Base-by-base conservation (phyloP, 2,113 vertebrate genomes). In the Sialia sialis region DNA sequence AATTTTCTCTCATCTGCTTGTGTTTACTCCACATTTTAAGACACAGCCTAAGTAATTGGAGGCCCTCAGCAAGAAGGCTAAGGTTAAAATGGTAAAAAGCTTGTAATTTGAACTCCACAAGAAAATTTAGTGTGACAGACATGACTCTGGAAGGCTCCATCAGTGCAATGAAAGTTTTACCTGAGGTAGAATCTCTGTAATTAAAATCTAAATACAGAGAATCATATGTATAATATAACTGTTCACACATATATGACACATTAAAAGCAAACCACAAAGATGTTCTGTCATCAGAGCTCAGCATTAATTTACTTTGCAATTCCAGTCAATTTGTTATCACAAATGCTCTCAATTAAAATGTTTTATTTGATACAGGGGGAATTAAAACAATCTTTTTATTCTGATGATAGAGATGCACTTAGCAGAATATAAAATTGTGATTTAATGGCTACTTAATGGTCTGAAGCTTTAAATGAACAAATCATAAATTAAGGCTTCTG, bases 331-430 rank as follows among this genome's bases (percentile, higher is more conserved):
- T 94, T 95, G 78, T 87, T 91, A 94, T 80, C 87, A 85, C 63
- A 94, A 94, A 94, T 56, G 59, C 66, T 81, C 34, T 90, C 78
- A 85, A 87, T 97, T 94, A 95, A 94, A 97, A 93, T 76, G 58
- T 30, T 96, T 92, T 96, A 92, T 86, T 93, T 92, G 52, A 63
- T 87, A 94, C 27, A 59, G 62, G 52, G 27, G 48, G 54, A 91
- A 95, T 93, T 95, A 69, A 96, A 97, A 64, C 58, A 69, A 92
- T 93, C 67, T 92, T 95, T 95, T 97, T 90, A 89, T 95, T 96
- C 67, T 64, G 79, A 93, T 41, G 41, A 72, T 55, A 89, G 62
- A 51, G 58, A 84, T 90, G 62, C 84, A 94, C 66, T 95, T 97
- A 93, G 77, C 46, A 87, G 87, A 60, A 87, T 88, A 88, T 79